phyloP scores from a whole-genome alignment of 1,140 invertebrate species.

The Drosophila jambulina region DNA sequence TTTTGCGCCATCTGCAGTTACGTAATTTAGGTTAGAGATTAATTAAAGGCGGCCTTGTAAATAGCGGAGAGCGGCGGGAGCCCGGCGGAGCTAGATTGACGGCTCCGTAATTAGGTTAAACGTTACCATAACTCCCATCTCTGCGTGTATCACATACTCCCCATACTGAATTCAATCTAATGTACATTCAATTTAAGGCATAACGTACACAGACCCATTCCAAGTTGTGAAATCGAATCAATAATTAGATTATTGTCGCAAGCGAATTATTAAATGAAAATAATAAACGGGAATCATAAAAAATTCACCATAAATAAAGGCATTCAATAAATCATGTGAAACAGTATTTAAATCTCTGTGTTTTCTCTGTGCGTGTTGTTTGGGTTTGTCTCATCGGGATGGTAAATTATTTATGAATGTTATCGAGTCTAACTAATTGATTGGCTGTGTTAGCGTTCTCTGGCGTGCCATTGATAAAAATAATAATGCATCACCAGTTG shows the following conservation, averaged over 20 bases:
- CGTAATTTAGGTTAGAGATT: conserved; percentile 82
- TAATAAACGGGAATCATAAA: conserved; percentile 43
- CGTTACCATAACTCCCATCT: conserved; percentile 45
- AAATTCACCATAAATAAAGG: conserved; percentile 44
- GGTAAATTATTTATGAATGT: conserved; percentile 39
- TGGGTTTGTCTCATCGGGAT: conserved; percentile 12
- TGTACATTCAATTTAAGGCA: conserved; percentile 48
- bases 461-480: conserved; percentile 37
- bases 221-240: conserved; percentile 78
- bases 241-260: conserved; percentile 79
- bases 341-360: conserved; percentile 41
- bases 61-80: conserved; percentile 41
- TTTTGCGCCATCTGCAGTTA: conserved; percentile 77
- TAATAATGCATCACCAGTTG: conserved; percentile 1
- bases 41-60: conserved; percentile 78
- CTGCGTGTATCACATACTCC: conserved; percentile 52
- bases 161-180: conserved; percentile 42
- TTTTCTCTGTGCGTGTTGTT: conserved; percentile 8
- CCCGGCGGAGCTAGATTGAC: conserved; percentile 24
- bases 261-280: conserved; percentile 50
- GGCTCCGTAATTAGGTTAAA: conserved; percentile 76
- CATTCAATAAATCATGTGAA: conserved; percentile 54
- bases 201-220: conserved; percentile 34
- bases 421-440: conserved; percentile 42
- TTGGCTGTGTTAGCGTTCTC: conserved; percentile 40